phyloP scores from a whole-genome alignment of 2,797 vertebrate species.

The Eulemur mongoz region DNA sequence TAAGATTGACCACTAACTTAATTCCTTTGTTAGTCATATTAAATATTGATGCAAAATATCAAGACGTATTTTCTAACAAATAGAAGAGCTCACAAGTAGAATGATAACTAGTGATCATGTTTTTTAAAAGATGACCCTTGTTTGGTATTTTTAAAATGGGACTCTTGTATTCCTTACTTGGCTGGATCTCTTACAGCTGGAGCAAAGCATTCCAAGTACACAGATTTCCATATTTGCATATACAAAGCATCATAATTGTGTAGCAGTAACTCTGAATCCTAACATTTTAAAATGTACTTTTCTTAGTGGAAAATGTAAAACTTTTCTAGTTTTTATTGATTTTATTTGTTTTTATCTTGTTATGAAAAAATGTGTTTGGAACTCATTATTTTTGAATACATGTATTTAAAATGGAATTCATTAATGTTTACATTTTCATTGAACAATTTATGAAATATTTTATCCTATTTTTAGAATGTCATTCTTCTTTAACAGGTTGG shows the following conservation, averaged over 20 bases:
- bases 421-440: slow-evolving; percentile 11
- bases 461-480: slow-evolving; percentile 23
- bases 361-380: neutral
- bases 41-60: neutral
- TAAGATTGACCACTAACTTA: slow-evolving; percentile 76
- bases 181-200: neutral
- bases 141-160: neutral
- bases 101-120: neutral
- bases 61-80: neutral
- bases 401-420: neutral
- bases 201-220: neutral
- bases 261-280: neutral
- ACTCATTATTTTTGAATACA: neutral
- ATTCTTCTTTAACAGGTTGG: slow-evolving; percentile 88
- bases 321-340: neutral
- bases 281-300: neutral
- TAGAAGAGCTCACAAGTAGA: neutral
- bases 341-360: neutral
- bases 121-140: neutral
- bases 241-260: neutral
- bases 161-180: neutral
- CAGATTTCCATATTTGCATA: neutral
- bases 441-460: neutral
- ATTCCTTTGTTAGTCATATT: neutral
- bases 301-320: neutral